Evolutionary conservation across 2,888 invertebrate species (phyloP), one percentile per base, ranked within the genome.

Genomic region (Allolobophora icterica): DNA sequence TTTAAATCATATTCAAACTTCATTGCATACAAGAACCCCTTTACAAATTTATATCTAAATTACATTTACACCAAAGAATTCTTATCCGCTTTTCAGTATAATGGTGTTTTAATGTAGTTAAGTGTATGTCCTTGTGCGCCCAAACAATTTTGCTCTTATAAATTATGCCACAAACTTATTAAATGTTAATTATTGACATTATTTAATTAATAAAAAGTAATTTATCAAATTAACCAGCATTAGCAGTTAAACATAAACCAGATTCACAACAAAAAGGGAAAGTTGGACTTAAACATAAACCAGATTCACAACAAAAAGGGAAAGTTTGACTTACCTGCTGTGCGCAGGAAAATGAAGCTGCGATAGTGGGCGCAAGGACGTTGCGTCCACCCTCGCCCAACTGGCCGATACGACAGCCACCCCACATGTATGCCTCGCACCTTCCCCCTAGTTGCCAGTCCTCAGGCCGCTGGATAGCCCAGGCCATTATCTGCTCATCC

Each of bases 401-500:
- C 94, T 97, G 97, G 0, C 97, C 97, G 94, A 97, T 96, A n/a
- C 96, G 94, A 83, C 96, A 96, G 91, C 96, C 96, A 17, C 97
- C 97, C 96, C 96, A 97, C 93, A 96, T 94, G 94, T 95, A 97
- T 2, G 96, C 96, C 92, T 96, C 96, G 94, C 96, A 96, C 94
- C 96, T 96, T 13, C 96, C 96, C 15, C 96, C 96, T 71, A 96
- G 96, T 94, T 96, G 96, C 97, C 97, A 97, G 94, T 97, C 97
- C 92, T 96, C 96, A 8, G 97, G 97, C 71, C 96, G 95, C 93
- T 96, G 96, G 4, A 96, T 96, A 1, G 96, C 96, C 97, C 97
- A 97, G 89, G 95, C 94, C 95, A 97, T 96, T 84, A 97, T 96
- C 94, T 97, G 96, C 90, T 96, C 96, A 93, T 97, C 97, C 94